phyloP scores from a whole-genome alignment of 53 echinoderm and acorn worm species.

The Patiria pectinifera region DNA sequence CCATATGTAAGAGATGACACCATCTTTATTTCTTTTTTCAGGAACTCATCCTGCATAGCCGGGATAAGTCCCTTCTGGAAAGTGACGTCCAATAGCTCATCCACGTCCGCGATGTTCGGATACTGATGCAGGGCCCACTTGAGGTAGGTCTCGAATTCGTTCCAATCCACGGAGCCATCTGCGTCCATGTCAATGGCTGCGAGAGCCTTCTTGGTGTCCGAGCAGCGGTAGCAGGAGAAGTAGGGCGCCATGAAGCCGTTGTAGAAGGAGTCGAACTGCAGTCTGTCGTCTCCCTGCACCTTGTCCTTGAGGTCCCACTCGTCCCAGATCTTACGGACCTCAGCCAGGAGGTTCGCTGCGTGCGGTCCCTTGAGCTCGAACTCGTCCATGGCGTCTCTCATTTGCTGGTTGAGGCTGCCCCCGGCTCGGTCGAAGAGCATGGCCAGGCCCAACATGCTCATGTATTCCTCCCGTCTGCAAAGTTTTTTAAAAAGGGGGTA shows the following conservation, averaged over 20 bases:
- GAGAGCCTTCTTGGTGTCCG: too few relatives aligned
- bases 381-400: slow-evolving; percentile 41
- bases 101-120: slow-evolving; percentile 10
- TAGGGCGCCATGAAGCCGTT: too few relatives aligned
- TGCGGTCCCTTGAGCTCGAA: slow-evolving; percentile 1
- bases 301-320: slow-evolving; percentile 14
- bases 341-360: slow-evolving; percentile 1
- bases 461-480: slow-evolving; percentile 54
- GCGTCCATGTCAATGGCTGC: slow-evolving; percentile 52
- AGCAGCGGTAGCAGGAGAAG: too few relatives aligned
- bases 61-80: slow-evolving; percentile 40
- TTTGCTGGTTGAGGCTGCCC: background rate
- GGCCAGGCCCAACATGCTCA: slow-evolving; percentile 42
- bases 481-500: too few relatives aligned
- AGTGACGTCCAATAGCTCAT: slow-evolving; percentile 53
- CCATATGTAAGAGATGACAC: too few relatives aligned
- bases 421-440: slow-evolving; percentile 58
- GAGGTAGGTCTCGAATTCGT: slow-evolving; percentile 48
- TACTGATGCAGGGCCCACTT: slow-evolving; percentile 30
- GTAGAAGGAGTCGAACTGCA: background rate
- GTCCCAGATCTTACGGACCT: too few relatives aligned
- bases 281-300: slow-evolving; percentile 52
- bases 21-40: background rate
- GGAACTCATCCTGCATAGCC: slow-evolving; percentile 59
- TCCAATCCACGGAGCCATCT: slow-evolving; percentile 36